Base-by-base conservation (phyloP, 2,113 vertebrate species). In the Hiodon tergisus region DNA sequence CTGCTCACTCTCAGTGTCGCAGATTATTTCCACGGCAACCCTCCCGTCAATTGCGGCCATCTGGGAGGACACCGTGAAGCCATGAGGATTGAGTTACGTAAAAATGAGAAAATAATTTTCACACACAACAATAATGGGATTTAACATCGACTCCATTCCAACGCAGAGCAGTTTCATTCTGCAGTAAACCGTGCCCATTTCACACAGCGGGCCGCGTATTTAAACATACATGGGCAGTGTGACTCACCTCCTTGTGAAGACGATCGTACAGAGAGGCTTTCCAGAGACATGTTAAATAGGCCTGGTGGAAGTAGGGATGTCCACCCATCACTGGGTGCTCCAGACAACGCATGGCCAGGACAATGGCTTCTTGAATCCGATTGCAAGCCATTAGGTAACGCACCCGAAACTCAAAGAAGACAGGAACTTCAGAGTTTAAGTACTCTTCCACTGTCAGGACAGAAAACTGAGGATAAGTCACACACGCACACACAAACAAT, bases 1-100 rank as follows among this genome's bases (percentile, higher is more conserved):
- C 86, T 95, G 96, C 87, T 96, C 94, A 78, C 90, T 94, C 89
- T 98, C 96, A 77, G 93, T 94, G 85, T 95, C 95, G 88, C 97
- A 98, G 88, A 99, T 96, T 81, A 99, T 98, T 88, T 98, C 94
- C 81, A 98, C 95, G 77, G 96, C 96, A 86, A 95, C 93, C 73
- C 90, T 94, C 74, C 94, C 94, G 81, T 98, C 94, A 76, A 97
- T 95, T 85, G 92, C 92, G 81, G 93, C 88, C 89, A 99, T 94
- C 89, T 93, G 55, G 1, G 3, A 55, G 31, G 31, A 31, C 31
- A 31, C 31, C 31, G 31, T n/a, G 76, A 75, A 52, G 48, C 71
- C 11, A 50, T 61, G 13, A 16, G 50, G 2, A 60, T 31, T 6
- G 0, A 69, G 50, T 50, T 14, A 50, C 67, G 50, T 31, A 31